Base-by-base conservation (phyloP, 1,140 invertebrate species). In the Ladona fulva region DNA sequence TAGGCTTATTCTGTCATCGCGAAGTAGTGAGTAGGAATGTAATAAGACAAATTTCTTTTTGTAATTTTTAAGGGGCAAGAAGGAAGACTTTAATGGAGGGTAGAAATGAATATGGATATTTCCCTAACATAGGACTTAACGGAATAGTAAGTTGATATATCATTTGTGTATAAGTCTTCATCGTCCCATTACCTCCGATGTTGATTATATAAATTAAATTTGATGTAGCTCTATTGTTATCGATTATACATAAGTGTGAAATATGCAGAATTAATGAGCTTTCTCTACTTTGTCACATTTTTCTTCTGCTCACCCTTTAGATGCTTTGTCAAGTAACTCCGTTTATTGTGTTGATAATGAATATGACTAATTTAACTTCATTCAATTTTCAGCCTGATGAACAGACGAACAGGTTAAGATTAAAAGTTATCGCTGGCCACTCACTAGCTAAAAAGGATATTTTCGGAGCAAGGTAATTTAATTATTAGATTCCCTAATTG, bases 381-480 rank as follows among this genome's bases (percentile, higher is more conserved):
- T 37, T 37, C 8, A 37, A 37, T 37, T 82, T 80, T 29, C 86
- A 94, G 92, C 90, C 89, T 84, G 91, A 92, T 84, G 91, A 92
- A 82, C 89, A 89, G 80, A 91, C 91, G 82, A 92, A 89, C 84
- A 89, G 92, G 83, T 85, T 96, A 82, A 90, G 93, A 81, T 87
- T 96, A 82, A 92, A 91, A 85, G 92, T 98, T 77, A 89, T 97
- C 78, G 91, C 91, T 81, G 97, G 95, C 42, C 92, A 94, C 85
- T 92, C 95, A 81, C 87, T 99, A 82, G 96, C 97, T 37, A 97
- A 97, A 84, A 99, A 98, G 86, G 97, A 99, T 85, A 98, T 99
- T 82, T 99, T 99, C 90, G 97, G 97, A 82, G 96, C 96, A 81
- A 97, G 94, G 94, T 95, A 86, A 87, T 66, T n/a, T 76, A 25